A percentile compares a stretch with the other conserved stretches of the same genome.
Conservation (phyloP, 2,113 vertebrate species). For the Coracopsis vasa region DNA sequence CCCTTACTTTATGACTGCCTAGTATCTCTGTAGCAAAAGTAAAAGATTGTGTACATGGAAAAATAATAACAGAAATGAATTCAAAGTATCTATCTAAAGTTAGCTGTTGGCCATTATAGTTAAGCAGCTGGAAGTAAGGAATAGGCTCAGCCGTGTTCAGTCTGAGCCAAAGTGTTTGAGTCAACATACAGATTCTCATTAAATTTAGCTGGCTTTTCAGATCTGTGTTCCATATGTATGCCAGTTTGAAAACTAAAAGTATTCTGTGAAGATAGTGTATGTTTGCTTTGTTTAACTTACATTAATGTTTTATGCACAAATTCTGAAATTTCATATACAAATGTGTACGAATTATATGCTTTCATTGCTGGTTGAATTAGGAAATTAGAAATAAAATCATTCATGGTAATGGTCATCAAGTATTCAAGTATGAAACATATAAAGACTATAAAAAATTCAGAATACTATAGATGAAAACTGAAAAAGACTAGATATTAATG, state of each 20-base stretch:
- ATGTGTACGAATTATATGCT: background rate
- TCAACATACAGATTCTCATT: background rate
- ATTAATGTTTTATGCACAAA: background rate
- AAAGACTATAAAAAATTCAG: background rate
- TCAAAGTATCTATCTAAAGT: background rate
- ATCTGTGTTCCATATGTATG: background rate
- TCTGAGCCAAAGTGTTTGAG: background rate
- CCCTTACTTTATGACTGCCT: background rate
- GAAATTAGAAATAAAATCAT: background rate
- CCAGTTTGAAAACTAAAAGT: background rate
- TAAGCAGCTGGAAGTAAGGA: slow-evolving; percentile 9
- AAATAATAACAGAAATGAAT: background rate
- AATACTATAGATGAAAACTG: background rate
- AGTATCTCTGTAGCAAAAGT: background rate
- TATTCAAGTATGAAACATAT: background rate
- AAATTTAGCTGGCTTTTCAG: background rate
- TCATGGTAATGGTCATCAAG: background rate
- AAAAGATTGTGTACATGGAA: background rate
- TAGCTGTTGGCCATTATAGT: background rate
- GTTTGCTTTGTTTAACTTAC: background rate
- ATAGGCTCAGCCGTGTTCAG: background rate
- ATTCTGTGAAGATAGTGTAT: background rate
- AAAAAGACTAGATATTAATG: background rate
- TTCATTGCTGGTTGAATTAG: background rate
- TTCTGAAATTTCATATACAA: background rate